A percentile compares a stretch with the other conserved stretches of the same genome.
Conservation (phyloP, 2,113 vertebrate species). For the Oenanthe oenanthe region DNA sequence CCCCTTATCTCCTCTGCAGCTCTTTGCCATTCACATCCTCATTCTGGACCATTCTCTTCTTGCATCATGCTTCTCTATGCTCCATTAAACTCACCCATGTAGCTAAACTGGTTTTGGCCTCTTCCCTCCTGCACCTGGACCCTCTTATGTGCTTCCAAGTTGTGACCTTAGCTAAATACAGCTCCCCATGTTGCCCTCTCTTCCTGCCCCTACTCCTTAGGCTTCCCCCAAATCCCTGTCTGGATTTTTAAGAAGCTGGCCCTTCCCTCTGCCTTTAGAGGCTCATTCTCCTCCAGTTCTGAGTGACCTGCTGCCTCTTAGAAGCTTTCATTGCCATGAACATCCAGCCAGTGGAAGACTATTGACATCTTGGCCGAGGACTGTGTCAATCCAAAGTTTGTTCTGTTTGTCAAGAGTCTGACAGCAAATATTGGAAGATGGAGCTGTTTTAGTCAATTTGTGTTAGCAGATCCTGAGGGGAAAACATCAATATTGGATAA, state of each 20-base stretch:
- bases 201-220: neutral
- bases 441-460: neutral
- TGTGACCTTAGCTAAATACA: neutral
- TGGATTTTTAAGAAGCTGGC: neutral
- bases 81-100: neutral
- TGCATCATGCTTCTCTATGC: neutral
- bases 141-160: neutral
- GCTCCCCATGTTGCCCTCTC: neutral
- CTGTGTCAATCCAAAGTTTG: neutral
- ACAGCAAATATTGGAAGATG: neutral
- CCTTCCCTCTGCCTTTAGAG: neutral
- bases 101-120: neutral
- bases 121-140: neutral
- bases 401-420: neutral
- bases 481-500: neutral
- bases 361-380: neutral
- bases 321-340: neutral
- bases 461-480: neutral
- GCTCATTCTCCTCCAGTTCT: neutral
- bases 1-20: neutral
- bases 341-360: rapidly evolving
- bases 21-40: neutral
- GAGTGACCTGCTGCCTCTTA: neutral
- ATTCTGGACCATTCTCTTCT: neutral
- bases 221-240: neutral